A percentile compares a stretch with the other conserved stretches of the same genome.
These are phyloP conservation scores for Priocnemis perturbator DNA, from an alignment of 2,888 invertebrate species.

Conservation along the genomic window DNA sequence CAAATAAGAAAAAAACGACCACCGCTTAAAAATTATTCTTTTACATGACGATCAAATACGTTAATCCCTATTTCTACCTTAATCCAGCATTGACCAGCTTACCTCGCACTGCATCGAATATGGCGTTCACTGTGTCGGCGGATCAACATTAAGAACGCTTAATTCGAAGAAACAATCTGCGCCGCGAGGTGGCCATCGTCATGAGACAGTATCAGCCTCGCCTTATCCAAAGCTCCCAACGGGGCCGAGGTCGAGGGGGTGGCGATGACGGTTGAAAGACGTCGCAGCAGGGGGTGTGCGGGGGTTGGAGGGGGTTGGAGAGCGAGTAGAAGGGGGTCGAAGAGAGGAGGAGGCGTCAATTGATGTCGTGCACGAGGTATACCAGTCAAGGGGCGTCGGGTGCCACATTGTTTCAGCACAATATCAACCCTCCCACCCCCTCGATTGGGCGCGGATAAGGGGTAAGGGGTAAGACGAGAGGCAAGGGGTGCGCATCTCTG, in stretches of 20 bases:
- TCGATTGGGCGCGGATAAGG: constrained; percentile 26
- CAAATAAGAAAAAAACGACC: no score
- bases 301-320: constrained; percentile 4
- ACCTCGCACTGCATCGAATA: not conserved
- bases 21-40: no score
- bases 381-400: constrained; percentile 58
- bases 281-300: constrained; percentile 18
- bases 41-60: no score
- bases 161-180: not conserved
- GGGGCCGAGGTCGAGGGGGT: constrained; percentile 3
- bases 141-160: not conserved
- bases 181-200: constrained; percentile 2
- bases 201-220: constrained; percentile 1
- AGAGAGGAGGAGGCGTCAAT: constrained; percentile 61
- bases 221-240: constrained; percentile 18
- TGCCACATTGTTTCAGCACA: constrained; percentile 71
- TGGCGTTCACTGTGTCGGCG: not conserved
- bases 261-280: constrained; percentile 16
- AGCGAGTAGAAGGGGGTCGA: constrained; percentile 29
- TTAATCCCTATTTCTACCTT: no score
- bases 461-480: constrained; percentile 22
- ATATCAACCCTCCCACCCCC: constrained; percentile 53
- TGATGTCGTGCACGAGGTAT: constrained; percentile 67
- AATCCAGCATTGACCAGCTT: no score
- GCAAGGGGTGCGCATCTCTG: constrained; percentile 42